Evolutionary conservation across 2,113 vertebrate species (phyloP).

Genomic region (Hydrolagus affinis): DNA sequence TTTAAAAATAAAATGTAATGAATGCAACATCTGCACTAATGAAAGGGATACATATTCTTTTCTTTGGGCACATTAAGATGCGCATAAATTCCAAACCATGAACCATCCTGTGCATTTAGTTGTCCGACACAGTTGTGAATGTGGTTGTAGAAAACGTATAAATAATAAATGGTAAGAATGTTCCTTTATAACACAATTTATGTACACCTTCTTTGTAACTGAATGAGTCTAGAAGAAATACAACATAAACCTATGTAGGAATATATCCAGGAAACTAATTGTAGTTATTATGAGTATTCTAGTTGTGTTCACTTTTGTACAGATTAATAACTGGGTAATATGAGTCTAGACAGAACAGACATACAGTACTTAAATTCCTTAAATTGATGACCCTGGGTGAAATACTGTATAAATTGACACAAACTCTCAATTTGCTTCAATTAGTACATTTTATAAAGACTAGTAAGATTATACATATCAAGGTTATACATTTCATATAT

Average conservation of each 20-base stretch:
- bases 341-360: background rate
- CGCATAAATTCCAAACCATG: background rate
- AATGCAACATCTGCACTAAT: background rate
- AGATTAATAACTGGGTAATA: slow-evolving; percentile 14
- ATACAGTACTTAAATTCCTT: background rate
- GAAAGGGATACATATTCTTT: background rate
- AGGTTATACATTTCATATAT: too few relatives aligned
- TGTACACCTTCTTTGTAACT: background rate
- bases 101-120: background rate
- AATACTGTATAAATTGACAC: too few relatives aligned
- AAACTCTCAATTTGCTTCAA: too few relatives aligned
- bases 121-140: background rate
- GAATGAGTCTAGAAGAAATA: background rate
- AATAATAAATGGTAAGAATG: background rate
- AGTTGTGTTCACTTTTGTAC: slow-evolving; percentile 15
- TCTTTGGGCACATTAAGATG: background rate
- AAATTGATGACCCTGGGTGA: too few relatives aligned
- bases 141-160: background rate
- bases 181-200: background rate
- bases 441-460: too few relatives aligned
- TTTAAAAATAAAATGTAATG: background rate
- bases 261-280: background rate
- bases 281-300: background rate
- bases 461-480: too few relatives aligned
- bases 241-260: background rate